Conservation (phyloP, 2,113 vertebrate species). For the Microcebus tavaratra region DNA sequence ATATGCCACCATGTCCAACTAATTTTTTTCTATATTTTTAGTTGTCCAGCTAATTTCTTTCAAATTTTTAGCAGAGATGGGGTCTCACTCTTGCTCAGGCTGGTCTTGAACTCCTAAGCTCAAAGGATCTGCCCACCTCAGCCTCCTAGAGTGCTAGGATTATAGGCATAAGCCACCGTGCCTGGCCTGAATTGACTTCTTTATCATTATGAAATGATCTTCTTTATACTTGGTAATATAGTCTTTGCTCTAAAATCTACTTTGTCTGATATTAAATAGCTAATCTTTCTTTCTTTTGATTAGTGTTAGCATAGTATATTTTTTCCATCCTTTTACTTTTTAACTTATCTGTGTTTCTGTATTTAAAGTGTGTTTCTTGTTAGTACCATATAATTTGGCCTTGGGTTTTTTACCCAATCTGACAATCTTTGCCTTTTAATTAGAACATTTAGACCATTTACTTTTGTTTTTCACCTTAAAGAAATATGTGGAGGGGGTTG, state of each 20-base stretch:
- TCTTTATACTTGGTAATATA: neutral
- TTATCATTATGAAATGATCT: neutral
- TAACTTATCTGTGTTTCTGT: constrained; percentile 6
- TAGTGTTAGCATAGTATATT: neutral
- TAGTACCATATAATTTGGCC: constrained; percentile 29
- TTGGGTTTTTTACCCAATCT: constrained; percentile 30
- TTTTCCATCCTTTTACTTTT: neutral
- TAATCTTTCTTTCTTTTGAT: neutral
- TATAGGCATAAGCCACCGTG: too few relatives aligned
- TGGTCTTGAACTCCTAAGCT: too few relatives aligned
- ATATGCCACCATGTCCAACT: too few relatives aligned
- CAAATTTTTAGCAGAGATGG: too few relatives aligned
- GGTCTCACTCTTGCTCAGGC: too few relatives aligned
- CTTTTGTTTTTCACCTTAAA: constrained; percentile 44
- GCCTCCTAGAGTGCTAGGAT: too few relatives aligned
- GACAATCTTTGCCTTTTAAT: constrained; percentile 46
- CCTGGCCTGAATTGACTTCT: too few relatives aligned
- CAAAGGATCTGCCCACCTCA: too few relatives aligned
- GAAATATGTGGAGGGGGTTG: neutral
- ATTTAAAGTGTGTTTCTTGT: constrained; percentile 18
- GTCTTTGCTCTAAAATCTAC: constrained; percentile 31
- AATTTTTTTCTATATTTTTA: too few relatives aligned
- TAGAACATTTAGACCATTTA: constrained; percentile 29
- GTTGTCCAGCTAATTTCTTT: too few relatives aligned
- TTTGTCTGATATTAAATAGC: neutral